phyloP scores from a whole-genome alignment of 1,140 invertebrate genomes.

The Idris sp. region DNA sequence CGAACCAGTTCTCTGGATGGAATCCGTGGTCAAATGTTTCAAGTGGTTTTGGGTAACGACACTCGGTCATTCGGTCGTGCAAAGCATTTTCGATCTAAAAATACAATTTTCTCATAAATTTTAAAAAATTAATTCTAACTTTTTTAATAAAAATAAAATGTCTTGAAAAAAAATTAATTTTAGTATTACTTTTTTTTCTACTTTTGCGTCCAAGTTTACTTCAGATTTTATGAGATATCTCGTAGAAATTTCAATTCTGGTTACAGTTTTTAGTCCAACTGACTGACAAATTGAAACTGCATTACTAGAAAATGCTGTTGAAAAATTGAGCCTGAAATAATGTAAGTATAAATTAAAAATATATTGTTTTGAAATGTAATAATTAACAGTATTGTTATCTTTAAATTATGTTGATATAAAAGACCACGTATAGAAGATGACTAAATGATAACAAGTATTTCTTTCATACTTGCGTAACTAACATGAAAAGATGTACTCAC shows the following conservation, averaged over 20 bases:
- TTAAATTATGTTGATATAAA: no score
- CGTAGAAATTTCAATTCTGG: slow-evolving; percentile 88
- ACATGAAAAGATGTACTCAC: no score
- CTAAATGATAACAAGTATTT: no score
- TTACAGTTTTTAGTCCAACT: slow-evolving; percentile 85
- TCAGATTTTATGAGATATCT: slow-evolving; percentile 85
- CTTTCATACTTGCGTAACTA: no score
- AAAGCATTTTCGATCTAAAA: slow-evolving; percentile 81
- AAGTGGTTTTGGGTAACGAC: slow-evolving; percentile 84
- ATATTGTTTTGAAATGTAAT: no score
- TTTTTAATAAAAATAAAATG: no score
- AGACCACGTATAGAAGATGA: no score
- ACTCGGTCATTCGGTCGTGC: slow-evolving; percentile 91
- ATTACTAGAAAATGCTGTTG: slow-evolving; percentile 96
- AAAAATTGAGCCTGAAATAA: slow-evolving; percentile 90
- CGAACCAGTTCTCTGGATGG: slow-evolving; percentile 86
- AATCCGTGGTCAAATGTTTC: slow-evolving; percentile 86
- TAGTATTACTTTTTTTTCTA: slow-evolving; percentile 76
- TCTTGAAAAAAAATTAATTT: no score
- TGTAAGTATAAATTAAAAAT: not conserved
- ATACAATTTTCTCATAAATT: no score
- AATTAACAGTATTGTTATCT: no score
- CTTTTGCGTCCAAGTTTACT: slow-evolving; percentile 65
- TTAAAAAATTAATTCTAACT: no score
- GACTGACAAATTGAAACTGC: slow-evolving; percentile 95